phyloP scores from a whole-genome alignment of 2,888 invertebrate genomes.

The Peribatodes rhomboidaria region DNA sequence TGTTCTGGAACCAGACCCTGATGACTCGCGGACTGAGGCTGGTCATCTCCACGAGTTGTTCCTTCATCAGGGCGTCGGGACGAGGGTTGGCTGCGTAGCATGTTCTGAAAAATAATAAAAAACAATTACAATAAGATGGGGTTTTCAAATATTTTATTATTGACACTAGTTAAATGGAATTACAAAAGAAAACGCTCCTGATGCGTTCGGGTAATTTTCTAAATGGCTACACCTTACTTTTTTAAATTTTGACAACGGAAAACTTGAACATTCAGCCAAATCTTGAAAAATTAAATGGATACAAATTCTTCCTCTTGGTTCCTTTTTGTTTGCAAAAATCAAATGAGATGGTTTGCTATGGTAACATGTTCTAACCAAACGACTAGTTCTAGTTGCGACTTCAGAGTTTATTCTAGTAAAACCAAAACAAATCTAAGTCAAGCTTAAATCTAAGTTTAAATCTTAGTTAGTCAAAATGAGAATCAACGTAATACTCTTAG shows the following conservation, averaged over 20 bases:
- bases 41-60: constrained; percentile 99
- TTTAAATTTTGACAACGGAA: not conserved
- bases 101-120: constrained; percentile 84
- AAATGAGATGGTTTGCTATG: too few relatives aligned
- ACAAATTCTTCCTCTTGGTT: too few relatives aligned
- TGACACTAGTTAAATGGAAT: too few relatives aligned
- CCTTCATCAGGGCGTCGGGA: constrained; percentile 99
- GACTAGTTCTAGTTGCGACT: too few relatives aligned
- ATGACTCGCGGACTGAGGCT: constrained; percentile 98
- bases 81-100: constrained; percentile 99
- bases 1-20: constrained; percentile 99
- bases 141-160: too few relatives aligned
- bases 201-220: not conserved
- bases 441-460: not conserved
- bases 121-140: too few relatives aligned
- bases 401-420: too few relatives aligned
- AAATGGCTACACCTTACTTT: not conserved
- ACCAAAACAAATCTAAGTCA: too few relatives aligned
- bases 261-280: not conserved
- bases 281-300: too few relatives aligned
- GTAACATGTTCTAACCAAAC: too few relatives aligned
- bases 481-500: not conserved
- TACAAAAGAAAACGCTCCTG: not conserved
- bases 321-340: too few relatives aligned
- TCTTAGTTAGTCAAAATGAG: not conserved